Conservation (phyloP, 2,113 vertebrate genomes). For the Pteruthius melanotis region DNA sequence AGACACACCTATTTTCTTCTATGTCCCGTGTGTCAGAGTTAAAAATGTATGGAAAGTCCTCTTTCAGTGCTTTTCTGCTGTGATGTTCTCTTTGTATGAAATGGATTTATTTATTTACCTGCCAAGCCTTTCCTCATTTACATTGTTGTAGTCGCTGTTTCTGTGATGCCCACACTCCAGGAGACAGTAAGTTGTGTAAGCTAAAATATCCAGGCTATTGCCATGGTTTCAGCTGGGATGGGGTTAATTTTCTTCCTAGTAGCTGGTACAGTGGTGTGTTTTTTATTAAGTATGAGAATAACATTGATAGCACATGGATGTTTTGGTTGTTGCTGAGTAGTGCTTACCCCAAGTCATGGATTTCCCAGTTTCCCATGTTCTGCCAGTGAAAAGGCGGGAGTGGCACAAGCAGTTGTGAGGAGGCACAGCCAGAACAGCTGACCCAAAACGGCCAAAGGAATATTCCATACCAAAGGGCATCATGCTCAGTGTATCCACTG, state of each 20-base stretch:
- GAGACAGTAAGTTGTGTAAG: neutral
- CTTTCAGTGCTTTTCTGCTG: neutral
- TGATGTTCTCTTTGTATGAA: neutral
- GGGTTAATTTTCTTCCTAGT: neutral
- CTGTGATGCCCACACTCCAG: neutral
- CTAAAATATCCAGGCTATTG: neutral
- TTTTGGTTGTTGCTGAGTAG: neutral
- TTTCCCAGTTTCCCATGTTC: neutral
- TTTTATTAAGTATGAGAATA: neutral
- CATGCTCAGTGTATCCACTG: neutral
- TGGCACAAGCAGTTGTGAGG: neutral
- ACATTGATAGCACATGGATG: neutral
- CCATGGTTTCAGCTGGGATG: neutral
- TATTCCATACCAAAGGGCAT: neutral
- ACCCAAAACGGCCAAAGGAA: neutral
- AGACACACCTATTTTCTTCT: neutral
- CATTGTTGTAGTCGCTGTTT: rapidly evolving
- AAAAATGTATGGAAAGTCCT: neutral
- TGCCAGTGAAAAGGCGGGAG: neutral
- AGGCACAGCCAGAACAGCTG: neutral
- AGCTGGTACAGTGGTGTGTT: neutral
- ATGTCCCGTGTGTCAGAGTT: neutral
- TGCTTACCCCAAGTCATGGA: neutral
- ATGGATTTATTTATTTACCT: neutral
- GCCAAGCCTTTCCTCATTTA: neutral